A percentile compares a stretch with the other conserved stretches of the same genome.
Evolutionary conservation across 2,888 invertebrate genomes (phyloP).

Genomic region (Dryomyza anilis): DNA sequence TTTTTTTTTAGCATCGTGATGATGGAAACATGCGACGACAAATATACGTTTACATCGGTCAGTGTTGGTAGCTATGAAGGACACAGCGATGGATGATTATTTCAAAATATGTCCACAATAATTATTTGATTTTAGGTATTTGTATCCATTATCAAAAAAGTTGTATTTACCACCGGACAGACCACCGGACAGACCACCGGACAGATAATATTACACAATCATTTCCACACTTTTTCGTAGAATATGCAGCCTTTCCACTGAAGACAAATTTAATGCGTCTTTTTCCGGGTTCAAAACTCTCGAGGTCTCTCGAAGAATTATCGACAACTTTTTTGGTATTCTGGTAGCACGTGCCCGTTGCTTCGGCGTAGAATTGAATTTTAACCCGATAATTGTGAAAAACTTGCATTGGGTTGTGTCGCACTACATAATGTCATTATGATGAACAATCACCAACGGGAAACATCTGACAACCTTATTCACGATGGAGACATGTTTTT

Average conservation of each 20-base stretch:
- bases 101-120: too few relatives aligned
- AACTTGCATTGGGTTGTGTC: conserved; percentile 17
- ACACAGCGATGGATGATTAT: conserved; percentile 5
- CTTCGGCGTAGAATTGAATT: conserved; percentile 5
- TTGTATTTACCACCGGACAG: too few relatives aligned
- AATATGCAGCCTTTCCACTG: too few relatives aligned
- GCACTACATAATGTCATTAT: conserved; percentile 25
- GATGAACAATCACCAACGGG: conserved; percentile 9
- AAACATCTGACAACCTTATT: neutral
- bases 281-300: too few relatives aligned
- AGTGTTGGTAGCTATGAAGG: conserved; percentile 1
- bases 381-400: conserved; percentile 8
- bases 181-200: too few relatives aligned
- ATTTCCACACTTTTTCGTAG: too few relatives aligned
- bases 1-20: neutral
- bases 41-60: conserved; percentile 1
- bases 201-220: too few relatives aligned
- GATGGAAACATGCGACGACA: conserved; percentile 7
- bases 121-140: too few relatives aligned
- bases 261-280: too few relatives aligned
- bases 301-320: too few relatives aligned
- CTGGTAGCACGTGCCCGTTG: conserved; percentile 18
- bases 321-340: conserved; percentile 22
- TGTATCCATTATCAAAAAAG: too few relatives aligned
- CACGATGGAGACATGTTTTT: too few relatives aligned